Evolutionary conservation across 2,113 vertebrate species (phyloP).

Genomic region (Anarrhichthys ocellatus): DNA sequence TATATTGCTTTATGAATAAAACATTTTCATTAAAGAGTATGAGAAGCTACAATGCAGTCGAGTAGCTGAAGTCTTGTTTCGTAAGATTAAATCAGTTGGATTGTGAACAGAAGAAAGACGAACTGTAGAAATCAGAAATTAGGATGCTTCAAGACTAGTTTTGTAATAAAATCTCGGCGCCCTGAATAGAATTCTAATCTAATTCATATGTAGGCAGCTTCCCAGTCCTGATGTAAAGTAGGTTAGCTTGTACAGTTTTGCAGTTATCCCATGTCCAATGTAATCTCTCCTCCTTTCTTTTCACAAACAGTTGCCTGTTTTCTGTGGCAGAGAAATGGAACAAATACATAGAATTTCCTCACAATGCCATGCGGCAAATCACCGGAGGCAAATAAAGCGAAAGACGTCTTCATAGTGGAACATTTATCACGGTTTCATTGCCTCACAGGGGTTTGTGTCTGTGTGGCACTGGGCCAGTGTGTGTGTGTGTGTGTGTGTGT

Average conservation of each 20-base stretch:
- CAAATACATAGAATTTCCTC: neutral
- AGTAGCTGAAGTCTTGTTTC: neutral
- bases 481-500: neutral
- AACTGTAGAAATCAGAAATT: neutral
- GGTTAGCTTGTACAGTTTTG: neutral
- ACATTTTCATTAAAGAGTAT: neutral
- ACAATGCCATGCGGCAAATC: neutral
- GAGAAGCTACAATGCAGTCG: neutral
- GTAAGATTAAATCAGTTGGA: neutral
- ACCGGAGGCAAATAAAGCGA: constrained; percentile 13
- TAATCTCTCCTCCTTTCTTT: constrained; percentile 1
- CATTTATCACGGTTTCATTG: constrained; percentile 23
- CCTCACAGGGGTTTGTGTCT: constrained; percentile 11
- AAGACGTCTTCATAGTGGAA: constrained; percentile 15
- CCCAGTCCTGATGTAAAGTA: neutral
- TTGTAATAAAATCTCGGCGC: neutral
- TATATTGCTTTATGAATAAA: neutral
- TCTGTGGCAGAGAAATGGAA: neutral
- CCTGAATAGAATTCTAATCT: neutral
- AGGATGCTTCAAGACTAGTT: neutral
- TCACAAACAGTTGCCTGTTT: constrained; percentile 3
- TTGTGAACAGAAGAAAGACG: neutral
- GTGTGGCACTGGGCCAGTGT: constrained; percentile 27
- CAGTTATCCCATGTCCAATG: neutral
- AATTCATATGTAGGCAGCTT: neutral